phyloP scores from a whole-genome alignment of 2,888 invertebrate genomes.

The Agonopterix heracliana region DNA sequence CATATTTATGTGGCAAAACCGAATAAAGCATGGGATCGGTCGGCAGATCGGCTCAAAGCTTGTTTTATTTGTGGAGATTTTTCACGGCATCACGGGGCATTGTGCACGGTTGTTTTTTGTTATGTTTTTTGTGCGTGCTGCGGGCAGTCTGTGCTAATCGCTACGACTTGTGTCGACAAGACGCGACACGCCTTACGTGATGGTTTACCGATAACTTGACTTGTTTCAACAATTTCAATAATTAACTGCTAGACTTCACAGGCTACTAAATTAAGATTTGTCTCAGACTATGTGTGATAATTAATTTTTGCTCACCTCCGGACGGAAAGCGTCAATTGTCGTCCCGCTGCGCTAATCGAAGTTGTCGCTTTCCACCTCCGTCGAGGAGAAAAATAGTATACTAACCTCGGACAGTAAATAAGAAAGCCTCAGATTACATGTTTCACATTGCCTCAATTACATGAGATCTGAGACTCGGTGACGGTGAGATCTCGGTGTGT shows the following conservation, averaged over 20 bases:
- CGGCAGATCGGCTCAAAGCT: constrained; percentile 29
- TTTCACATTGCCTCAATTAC: too few species aligned
- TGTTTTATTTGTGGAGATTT: constrained; percentile 56
- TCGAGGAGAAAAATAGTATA: too few species aligned
- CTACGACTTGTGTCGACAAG: constrained; percentile 58
- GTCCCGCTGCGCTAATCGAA: too few species aligned
- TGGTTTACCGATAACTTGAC: background rate
- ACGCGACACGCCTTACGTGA: constrained; percentile 44
- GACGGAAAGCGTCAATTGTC: too few species aligned
- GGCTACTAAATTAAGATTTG: background rate
- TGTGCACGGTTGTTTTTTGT: constrained; percentile 38
- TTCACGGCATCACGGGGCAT: constrained; percentile 49
- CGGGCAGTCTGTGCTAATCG: constrained; percentile 39
- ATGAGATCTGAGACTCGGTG: too few species aligned
- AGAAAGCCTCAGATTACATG: too few species aligned
- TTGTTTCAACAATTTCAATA: background rate
- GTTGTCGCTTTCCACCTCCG: too few species aligned
- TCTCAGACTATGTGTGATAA: too few species aligned
- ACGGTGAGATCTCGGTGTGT: too few species aligned
- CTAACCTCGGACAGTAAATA: too few species aligned
- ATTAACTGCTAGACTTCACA: background rate
- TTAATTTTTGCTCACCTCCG: too few species aligned
- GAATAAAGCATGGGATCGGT: background rate
- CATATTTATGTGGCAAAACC: constrained; percentile 31
- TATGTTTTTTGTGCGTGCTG: constrained; percentile 13